phyloP scores from a whole-genome alignment of 2,888 invertebrate species.

The Andrena minutula region DNA sequence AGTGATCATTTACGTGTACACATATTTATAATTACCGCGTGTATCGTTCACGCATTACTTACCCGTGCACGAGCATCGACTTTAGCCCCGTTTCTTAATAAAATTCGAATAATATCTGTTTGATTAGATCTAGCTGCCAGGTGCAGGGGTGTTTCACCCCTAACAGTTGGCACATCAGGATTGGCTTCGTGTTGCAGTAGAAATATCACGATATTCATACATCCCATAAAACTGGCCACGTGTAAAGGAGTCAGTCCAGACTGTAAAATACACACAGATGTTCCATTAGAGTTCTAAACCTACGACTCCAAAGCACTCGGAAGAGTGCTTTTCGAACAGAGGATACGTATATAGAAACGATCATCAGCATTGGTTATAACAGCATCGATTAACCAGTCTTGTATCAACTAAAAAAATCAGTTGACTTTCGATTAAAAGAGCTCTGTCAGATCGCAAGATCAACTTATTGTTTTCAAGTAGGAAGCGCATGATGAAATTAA shows the following conservation, averaged over 20 bases:
- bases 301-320: conserved; percentile 27
- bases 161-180: conserved; percentile 97
- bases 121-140: conserved; percentile 98
- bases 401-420: neutral
- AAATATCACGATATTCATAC: conserved; percentile 99
- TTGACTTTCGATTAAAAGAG: neutral
- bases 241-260: conserved; percentile 97
- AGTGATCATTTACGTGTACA: conserved; percentile 52
- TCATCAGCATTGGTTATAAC: conserved; percentile 26
- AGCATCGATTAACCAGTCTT: conserved; percentile 71
- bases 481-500: too few species aligned
- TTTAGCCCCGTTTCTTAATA: conserved; percentile 96
- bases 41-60: conserved; percentile 74
- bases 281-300: conserved; percentile 53
- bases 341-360: conserved; percentile 59
- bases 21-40: conserved; percentile 13
- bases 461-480: too few species aligned
- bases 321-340: neutral
- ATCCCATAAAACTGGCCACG: conserved; percentile 99
- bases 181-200: conserved; percentile 97
- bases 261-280: conserved; percentile 82
- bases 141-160: conserved; percentile 98
- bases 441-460: too few species aligned
- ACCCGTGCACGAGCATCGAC: conserved; percentile 90
- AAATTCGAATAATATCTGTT: conserved; percentile 97